phyloP scores from a whole-genome alignment of 2,888 invertebrate species.

The Apamea epomidion region DNA sequence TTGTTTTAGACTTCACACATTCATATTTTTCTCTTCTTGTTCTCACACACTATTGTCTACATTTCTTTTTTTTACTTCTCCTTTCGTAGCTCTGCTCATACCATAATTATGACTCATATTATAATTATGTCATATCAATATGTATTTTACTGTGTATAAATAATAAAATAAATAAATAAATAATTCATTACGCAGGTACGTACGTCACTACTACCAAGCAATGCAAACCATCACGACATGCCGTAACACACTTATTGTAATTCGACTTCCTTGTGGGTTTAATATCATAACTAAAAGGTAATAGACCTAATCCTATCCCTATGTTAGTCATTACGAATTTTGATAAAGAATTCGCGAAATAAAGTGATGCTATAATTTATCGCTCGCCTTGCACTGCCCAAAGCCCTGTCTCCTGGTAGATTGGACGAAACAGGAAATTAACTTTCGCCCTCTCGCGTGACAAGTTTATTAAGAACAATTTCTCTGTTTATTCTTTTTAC shows the following conservation, averaged over 20 bases:
- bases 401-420: conserved; percentile 67
- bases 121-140: no score
- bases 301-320: neutral
- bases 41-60: no score
- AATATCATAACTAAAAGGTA: neutral
- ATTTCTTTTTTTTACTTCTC: no score
- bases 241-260: neutral
- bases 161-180: no score
- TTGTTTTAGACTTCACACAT: no score
- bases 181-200: no score
- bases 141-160: no score
- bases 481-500: conserved; percentile 82
- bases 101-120: no score
- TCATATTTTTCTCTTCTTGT: no score
- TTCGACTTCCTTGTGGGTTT: neutral
- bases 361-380: conserved; percentile 20
- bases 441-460: conserved; percentile 87
- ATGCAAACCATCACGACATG: no score
- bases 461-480: conserved; percentile 88
- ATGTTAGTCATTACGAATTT: neutral
- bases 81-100: no score
- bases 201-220: neutral
- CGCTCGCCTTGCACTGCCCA: conserved; percentile 57
- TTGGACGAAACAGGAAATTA: conserved; percentile 88
- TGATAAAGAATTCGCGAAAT: neutral